These are phyloP conservation scores for Caenorhabditis parvicauda DNA, from an alignment of 2,888 invertebrate species.

Conservation along the genomic window DNA sequence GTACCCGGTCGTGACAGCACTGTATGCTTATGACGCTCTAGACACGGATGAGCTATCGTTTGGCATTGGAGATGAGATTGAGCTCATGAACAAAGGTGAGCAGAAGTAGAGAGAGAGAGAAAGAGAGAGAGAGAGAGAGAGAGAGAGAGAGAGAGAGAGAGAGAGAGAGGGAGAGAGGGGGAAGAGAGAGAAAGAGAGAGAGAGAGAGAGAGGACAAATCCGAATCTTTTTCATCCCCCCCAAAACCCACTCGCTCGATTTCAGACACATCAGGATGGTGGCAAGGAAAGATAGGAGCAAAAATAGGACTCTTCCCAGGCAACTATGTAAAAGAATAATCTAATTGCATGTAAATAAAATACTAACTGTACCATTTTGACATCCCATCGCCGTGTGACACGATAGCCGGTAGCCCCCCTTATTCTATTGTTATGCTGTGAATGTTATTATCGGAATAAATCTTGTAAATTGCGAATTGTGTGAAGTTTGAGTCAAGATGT, in stretches of 20 bases:
- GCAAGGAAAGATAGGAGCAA: constrained; percentile 69
- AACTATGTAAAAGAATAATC: constrained; percentile 70
- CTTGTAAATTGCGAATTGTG: too few species aligned
- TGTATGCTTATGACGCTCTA: constrained; percentile 72
- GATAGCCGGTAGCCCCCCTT: too few species aligned
- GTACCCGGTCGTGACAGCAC: constrained; percentile 63
- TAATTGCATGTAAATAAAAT: too few species aligned
- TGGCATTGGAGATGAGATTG: constrained; percentile 70
- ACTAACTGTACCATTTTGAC: too few species aligned
- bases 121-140: too few species aligned
- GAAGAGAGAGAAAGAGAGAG: too few species aligned
- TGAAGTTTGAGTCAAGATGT: too few species aligned
- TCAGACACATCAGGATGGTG: constrained; percentile 74
- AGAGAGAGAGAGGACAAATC: constrained; percentile 69
- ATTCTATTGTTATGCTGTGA: too few species aligned
- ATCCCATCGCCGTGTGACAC: too few species aligned
- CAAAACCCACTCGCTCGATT: constrained; percentile 1
- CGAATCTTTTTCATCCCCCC: neutral
- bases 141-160: too few species aligned
- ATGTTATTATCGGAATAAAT: too few species aligned
- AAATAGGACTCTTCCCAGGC: constrained; percentile 71
- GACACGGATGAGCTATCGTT: constrained; percentile 73
- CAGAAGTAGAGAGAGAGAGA: neutral
- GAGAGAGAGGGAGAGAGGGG: neutral
- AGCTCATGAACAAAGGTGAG: constrained; percentile 70